Percentiles rank a stretch among this genome's conserved stretches.
Conservation (phyloP, 2,113 vertebrate genomes). For the Phylloscopus trochiloides region DNA sequence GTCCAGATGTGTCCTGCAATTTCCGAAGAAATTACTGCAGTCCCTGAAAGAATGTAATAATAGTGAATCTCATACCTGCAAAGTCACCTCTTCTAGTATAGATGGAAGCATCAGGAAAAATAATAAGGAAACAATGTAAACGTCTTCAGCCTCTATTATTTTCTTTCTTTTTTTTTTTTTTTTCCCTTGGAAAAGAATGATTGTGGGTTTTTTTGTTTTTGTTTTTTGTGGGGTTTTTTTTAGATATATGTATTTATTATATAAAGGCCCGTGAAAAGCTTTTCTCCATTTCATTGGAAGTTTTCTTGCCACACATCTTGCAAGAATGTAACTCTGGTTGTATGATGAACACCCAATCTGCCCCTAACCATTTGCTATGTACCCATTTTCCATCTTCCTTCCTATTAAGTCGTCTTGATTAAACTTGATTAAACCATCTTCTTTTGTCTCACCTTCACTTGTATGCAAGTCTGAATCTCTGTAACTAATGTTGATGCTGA, state of each 20-base stretch:
- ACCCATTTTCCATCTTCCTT: neutral
- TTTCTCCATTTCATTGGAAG: neutral
- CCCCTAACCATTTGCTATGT: neutral
- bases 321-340: neutral
- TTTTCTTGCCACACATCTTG: neutral
- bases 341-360: neutral
- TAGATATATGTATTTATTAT: neutral
- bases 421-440: neutral
- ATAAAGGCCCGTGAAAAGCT: neutral
- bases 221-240: neutral
- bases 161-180: too few species aligned
- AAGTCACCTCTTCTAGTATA: neutral
- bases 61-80: neutral
- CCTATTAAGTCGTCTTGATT: neutral
- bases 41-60: neutral
- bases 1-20: neutral
- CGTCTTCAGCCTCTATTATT: neutral
- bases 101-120: neutral
- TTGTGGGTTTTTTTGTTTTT: too few species aligned
- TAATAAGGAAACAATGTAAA: neutral
- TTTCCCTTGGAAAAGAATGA: neutral
- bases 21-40: neutral
- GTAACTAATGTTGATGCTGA: neutral
- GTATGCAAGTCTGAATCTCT: neutral
- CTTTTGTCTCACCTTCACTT: neutral